Conservation (phyloP, 2,888 invertebrate genomes). For the Melolontha melolontha region DNA sequence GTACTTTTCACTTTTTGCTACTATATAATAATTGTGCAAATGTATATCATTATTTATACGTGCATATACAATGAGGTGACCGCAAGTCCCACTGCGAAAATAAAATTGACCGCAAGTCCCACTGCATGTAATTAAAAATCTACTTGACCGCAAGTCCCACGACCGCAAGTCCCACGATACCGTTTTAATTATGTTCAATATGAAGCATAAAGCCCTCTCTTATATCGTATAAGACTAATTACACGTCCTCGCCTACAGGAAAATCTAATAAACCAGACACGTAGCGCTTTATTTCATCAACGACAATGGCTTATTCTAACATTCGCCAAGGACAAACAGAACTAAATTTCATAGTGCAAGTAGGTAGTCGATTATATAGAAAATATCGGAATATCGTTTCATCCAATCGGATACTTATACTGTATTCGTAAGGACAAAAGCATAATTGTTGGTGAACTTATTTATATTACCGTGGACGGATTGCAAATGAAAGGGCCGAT, state of each 20-base stretch:
- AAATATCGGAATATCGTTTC: neutral
- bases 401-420: slow-evolving; percentile 25
- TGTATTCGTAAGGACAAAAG: slow-evolving; percentile 25
- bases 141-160: no score
- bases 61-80: no score
- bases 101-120: no score
- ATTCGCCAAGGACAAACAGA: slow-evolving; percentile 41
- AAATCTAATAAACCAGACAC: slow-evolving; percentile 35
- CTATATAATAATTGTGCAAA: no score
- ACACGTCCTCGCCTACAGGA: slow-evolving; percentile 38
- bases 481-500: slow-evolving; percentile 45
- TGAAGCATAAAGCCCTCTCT: slow-evolving; percentile 38
- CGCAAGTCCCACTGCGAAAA: no score
- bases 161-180: no score
- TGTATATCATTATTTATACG: no score
- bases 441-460: slow-evolving; percentile 34
- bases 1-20: no score
- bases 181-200: slow-evolving; percentile 46
- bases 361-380: no score
- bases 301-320: slow-evolving; percentile 48
- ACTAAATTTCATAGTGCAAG: no score
- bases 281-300: slow-evolving; percentile 45
- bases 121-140: no score
- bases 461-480: slow-evolving; percentile 23
- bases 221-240: slow-evolving; percentile 42